phyloP scores from a whole-genome alignment of 2,888 invertebrate species.

The Perdita meconis region DNA sequence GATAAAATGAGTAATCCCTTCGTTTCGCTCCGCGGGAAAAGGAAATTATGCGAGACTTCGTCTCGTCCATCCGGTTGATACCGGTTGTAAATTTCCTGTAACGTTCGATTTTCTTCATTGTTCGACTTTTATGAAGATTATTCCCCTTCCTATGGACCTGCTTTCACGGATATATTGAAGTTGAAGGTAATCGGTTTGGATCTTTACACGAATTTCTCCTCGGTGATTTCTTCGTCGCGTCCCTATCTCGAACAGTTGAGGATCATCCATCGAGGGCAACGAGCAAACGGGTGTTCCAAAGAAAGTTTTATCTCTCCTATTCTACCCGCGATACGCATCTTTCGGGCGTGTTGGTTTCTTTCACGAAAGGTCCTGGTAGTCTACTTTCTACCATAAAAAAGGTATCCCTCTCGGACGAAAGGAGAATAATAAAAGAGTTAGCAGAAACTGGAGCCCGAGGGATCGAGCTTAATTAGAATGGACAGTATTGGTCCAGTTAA shows the following conservation, averaged over 20 bases:
- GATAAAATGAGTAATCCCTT: background rate
- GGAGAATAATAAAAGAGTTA: too few relatives aligned
- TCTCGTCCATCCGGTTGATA: too few relatives aligned
- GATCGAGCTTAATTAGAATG: too few relatives aligned
- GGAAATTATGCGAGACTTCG: too few relatives aligned
- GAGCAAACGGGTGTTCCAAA: constrained; percentile 35
- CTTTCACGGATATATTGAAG: background rate
- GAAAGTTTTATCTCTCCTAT: constrained; percentile 59
- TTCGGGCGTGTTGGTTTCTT: background rate
- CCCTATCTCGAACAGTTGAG: constrained; percentile 38
- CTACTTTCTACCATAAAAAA: constrained; percentile 43
- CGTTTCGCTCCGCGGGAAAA: background rate
- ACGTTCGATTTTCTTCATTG: background rate
- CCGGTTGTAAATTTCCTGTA: too few relatives aligned
- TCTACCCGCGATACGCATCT: constrained; percentile 46
- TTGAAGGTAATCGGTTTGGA: constrained; percentile 5
- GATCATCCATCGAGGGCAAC: constrained; percentile 37
- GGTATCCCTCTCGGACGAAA: background rate
- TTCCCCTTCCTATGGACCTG: too few relatives aligned
- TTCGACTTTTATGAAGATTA: background rate
- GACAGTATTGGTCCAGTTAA: too few relatives aligned
- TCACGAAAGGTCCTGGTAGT: background rate
- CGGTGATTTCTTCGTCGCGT: constrained; percentile 19
- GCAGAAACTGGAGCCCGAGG: too few relatives aligned
- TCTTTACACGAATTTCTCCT: constrained; percentile 35